Percentiles rank a stretch among this genome's conserved stretches.
These are phyloP conservation scores for Gopherus evgoodei DNA, from an alignment of 2,113 vertebrate genomes.

Conservation along the genomic window DNA sequence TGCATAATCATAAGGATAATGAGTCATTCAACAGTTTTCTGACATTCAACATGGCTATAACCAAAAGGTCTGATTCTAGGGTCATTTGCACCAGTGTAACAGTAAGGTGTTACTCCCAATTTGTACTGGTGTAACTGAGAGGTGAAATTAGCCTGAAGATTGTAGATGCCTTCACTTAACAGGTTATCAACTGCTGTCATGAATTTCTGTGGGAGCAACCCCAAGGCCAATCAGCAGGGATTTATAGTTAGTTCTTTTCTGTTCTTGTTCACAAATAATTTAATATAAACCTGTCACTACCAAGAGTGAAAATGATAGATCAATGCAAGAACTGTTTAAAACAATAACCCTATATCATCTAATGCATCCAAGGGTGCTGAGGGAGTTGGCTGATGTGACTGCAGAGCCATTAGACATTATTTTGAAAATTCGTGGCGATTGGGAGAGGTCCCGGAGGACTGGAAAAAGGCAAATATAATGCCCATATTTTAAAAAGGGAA, in stretches of 20 bases:
- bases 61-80: neutral
- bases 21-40: neutral
- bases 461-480: too few species aligned
- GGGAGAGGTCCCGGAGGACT: too few species aligned
- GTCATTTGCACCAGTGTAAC: neutral
- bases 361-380: too few species aligned
- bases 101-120: neutral
- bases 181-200: neutral
- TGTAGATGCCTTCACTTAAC: neutral
- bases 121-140: neutral
- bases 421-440: too few species aligned
- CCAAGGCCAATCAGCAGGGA: neutral
- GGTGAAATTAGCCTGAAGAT: neutral
- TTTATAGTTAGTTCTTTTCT: neutral
- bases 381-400: too few species aligned
- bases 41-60: neutral
- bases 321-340: neutral
- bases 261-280: neutral
- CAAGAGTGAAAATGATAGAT: neutral
- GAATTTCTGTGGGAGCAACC: neutral
- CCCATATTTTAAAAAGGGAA: too few species aligned
- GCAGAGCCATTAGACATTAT: too few species aligned
- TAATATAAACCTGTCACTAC: neutral
- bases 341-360: too few species aligned
- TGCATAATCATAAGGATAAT: neutral